phyloP scores from a whole-genome alignment of 2,888 invertebrate genomes.

The Chrysodeixis includens region DNA sequence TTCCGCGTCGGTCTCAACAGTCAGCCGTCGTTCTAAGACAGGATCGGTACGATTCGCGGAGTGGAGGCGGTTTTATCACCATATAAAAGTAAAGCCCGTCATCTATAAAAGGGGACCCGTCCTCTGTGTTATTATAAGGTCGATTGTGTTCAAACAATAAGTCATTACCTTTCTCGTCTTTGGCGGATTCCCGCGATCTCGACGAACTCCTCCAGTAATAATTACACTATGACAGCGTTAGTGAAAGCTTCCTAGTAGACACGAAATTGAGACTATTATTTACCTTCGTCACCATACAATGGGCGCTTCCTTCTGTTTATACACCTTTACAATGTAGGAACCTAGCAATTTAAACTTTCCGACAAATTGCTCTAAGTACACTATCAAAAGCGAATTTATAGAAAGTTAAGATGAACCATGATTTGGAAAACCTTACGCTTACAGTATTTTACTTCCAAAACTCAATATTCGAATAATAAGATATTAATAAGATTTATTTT shows the following conservation, averaged over 20 bases:
- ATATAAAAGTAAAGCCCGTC: conserved; percentile 48
- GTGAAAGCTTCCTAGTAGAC: conserved; percentile 77
- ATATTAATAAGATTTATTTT: background rate
- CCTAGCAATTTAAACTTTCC: conserved; percentile 26
- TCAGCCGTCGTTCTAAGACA: conserved; percentile 61
- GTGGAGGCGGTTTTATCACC: conserved; percentile 56
- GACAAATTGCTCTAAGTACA: conserved; percentile 23
- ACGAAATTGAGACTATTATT: conserved; percentile 68
- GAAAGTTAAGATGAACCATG: conserved; percentile 16
- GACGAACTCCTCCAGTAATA: conserved; percentile 70
- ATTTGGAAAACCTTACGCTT: background rate
- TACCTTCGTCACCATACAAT: conserved; percentile 51
- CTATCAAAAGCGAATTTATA: conserved; percentile 35
- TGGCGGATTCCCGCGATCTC: conserved; percentile 74
- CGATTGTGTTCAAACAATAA: conserved; percentile 76
- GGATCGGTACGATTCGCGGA: conserved; percentile 40
- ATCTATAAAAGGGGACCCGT: conserved; percentile 44
- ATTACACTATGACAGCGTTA: conserved; percentile 64
- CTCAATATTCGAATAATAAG: background rate
- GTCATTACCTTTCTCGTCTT: conserved; percentile 66
- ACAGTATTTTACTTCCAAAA: background rate
- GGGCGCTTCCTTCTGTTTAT: conserved; percentile 34
- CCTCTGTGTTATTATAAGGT: conserved; percentile 64
- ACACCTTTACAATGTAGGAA: conserved; percentile 20
- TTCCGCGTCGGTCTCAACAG: conserved; percentile 70